Base-by-base conservation (phyloP, 2,888 invertebrate genomes). In the Sphaeridia pumilis region DNA sequence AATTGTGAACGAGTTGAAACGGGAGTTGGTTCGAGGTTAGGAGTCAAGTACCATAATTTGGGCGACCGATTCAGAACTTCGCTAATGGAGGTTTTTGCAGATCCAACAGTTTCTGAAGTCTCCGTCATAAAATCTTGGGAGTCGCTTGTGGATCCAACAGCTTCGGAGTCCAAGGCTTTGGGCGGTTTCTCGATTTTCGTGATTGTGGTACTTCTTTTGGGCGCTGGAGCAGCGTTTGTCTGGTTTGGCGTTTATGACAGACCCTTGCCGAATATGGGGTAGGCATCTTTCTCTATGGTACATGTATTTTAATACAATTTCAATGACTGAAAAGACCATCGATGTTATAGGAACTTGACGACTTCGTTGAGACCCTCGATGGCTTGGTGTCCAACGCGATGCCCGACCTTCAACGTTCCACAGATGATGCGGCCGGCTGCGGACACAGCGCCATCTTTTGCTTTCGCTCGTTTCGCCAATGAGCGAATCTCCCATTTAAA, bases 381-480 rank as follows among this genome's bases (percentile, higher is more conserved):
- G 5, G 12, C 38, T 17, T 38, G 38, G 38, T 38, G 38, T 17
- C 38, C 38, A 7, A 17, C 38, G n/a, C n/a, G n/a, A 12, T 38
- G 38, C 17, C 38, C 38, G 5, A 38, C 7, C 10, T 20, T 38
- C 5, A 14, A 31, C 41, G 17, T 20, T 10, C 4, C 5, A 12
- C 24, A 12, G 20, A 20, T 43, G 5, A 7, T 21, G 4, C 4
- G 22, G 20, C 38, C 7, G 7, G 7, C 7, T 7, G 38, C 25
- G 14, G 21, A 22, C n/a, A 3, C 41, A 21, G 22, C 45, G 3
- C 50, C 58, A 5, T 57, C 62, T 1, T 62, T 62, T 52, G 62
- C 57, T 2, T 62, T 62, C 47, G 62, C 62, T 4, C 27, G 62
- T 7, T 62, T 62, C 41, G 48, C 57, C 12, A 62, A 62, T 46